phyloP scores from a whole-genome alignment of 2,797 vertebrate species.

The Danionella dracula region DNA sequence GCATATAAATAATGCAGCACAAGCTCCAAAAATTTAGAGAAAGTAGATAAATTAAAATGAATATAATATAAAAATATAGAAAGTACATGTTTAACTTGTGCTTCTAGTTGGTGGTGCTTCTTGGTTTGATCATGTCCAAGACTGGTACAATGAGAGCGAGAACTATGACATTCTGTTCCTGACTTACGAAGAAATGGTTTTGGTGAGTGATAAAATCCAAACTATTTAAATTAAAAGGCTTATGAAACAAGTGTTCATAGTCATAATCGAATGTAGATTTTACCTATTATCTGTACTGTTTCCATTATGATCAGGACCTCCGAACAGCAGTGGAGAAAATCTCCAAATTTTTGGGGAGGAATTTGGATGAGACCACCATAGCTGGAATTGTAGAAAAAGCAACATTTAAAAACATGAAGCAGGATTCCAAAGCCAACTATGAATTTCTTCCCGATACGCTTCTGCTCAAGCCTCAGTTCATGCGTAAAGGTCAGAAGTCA shows the following conservation, averaged over 20 bases:
- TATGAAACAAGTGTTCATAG: no score
- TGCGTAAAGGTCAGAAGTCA: constrained; percentile 56
- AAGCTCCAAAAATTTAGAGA: no score
- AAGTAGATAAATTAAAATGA: no score
- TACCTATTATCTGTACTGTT: neutral
- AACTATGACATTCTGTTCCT: constrained; percentile 61
- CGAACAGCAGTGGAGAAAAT: constrained; percentile 53
- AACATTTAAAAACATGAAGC: constrained; percentile 59
- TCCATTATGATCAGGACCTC: constrained; percentile 47
- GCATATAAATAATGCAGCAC: no score
- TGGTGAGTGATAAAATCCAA: constrained; percentile 36
- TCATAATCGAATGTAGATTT: no score
- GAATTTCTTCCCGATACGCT: constrained; percentile 38
- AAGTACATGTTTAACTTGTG: no score
- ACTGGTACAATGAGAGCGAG: constrained; percentile 48
- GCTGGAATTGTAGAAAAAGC: constrained; percentile 48
- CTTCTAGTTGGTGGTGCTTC: constrained; percentile 42
- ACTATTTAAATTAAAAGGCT: no score
- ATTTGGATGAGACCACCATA: constrained; percentile 42
- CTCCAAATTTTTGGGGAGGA: constrained; percentile 48
- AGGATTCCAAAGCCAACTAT: constrained; percentile 55
- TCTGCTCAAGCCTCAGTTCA: constrained; percentile 41
- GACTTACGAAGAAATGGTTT: constrained; percentile 58
- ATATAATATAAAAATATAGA: no score
- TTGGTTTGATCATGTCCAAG: constrained; percentile 60